These are phyloP conservation scores for Lepisosteus osseus DNA, from an alignment of 2,113 vertebrate genomes.

Conservation along the genomic window DNA sequence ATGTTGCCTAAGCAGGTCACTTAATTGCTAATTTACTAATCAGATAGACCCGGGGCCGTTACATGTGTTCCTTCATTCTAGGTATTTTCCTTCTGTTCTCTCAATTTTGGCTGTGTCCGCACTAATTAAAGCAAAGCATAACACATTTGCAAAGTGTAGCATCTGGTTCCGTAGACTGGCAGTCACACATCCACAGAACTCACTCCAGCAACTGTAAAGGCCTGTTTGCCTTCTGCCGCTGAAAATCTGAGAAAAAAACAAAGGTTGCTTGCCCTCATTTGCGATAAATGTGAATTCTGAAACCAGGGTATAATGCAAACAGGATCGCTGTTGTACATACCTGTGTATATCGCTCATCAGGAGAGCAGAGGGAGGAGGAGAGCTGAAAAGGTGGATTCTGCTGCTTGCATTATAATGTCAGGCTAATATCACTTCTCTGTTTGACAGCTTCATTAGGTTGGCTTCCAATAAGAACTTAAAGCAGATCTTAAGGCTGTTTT, in stretches of 20 bases:
- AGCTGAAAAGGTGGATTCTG: background rate
- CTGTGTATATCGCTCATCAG: background rate
- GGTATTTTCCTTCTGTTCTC: constrained; percentile 9
- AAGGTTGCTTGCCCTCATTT: constrained; percentile 7
- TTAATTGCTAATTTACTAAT: constrained; percentile 23
- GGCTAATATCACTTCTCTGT: background rate
- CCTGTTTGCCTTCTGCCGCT: background rate
- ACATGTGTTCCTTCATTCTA: constrained; percentile 7
- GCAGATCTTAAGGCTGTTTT: background rate
- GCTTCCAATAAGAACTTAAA: background rate
- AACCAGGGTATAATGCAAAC: background rate
- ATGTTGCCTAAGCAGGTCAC: constrained; percentile 2
- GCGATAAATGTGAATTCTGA: background rate
- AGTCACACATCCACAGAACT: constrained; percentile 5
- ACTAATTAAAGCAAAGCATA: constrained; percentile 17
- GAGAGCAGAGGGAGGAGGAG: background rate
- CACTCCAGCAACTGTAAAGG: constrained; percentile 15
- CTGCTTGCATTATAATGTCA: background rate
- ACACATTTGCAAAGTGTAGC: constrained; percentile 8
- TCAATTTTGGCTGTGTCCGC: constrained; percentile 7
- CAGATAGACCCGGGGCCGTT: background rate
- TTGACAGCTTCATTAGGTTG: background rate
- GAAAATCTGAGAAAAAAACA: background rate
- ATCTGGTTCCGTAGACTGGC: constrained; percentile 13
- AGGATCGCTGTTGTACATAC: background rate